Percentiles rank a stretch among this genome's conserved stretches.
phyloP scores from a whole-genome alignment of 2,113 vertebrate genomes.

The Microtus oregoni region DNA sequence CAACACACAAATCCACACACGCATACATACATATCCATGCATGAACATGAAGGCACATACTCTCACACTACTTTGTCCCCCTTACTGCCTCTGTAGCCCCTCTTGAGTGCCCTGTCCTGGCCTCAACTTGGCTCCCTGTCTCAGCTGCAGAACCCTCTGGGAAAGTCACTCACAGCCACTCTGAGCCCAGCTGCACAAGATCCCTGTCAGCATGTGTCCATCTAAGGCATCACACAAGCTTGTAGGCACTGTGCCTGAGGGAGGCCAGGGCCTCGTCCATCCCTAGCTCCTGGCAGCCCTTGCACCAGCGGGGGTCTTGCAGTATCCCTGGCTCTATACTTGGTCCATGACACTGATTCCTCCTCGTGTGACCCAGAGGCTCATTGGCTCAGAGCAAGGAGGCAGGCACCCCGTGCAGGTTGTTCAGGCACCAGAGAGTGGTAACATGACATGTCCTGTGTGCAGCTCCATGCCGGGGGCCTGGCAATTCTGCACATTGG shows the following conservation, averaged over 20 bases:
- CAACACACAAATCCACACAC: neutral
- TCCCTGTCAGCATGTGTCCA: neutral
- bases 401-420: neutral
- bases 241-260: rapidly evolving
- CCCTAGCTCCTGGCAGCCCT: neutral
- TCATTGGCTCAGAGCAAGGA: neutral
- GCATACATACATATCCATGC: neutral
- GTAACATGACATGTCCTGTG: neutral
- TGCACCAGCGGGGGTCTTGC: too few species aligned
- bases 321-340: neutral
- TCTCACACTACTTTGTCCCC: neutral
- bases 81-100: too few species aligned
- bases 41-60: neutral
- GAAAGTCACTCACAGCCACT: neutral
- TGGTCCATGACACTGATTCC: neutral
- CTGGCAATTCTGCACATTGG: too few species aligned
- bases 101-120: neutral
- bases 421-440: neutral
- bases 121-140: neutral
- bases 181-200: neutral
- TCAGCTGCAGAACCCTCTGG: neutral
- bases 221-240: neutral
- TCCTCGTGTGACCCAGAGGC: neutral
- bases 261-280: rapidly evolving
- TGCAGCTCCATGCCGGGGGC: neutral